These are phyloP conservation scores for Orthosia incerta DNA, from an alignment of 2,888 invertebrate species.

Conservation along the genomic window DNA sequence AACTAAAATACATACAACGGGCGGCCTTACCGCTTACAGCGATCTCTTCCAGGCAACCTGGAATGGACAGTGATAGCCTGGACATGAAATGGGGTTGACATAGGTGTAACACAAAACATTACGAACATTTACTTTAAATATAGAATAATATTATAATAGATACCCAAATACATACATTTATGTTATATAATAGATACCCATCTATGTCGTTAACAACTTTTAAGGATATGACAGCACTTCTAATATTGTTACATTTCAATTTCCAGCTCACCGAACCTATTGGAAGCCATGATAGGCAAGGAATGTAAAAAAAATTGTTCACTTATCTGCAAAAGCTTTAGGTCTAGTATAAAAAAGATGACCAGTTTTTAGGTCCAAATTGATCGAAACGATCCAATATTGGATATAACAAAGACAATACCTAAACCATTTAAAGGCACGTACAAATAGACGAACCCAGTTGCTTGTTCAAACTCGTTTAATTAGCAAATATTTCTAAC, in stretches of 20 bases:
- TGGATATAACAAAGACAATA: not conserved
- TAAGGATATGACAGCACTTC: not conserved
- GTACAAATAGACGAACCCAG: not conserved
- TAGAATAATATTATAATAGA: too few species aligned
- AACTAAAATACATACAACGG: too few species aligned
- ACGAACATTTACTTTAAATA: too few species aligned
- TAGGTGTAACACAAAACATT: too few species aligned
- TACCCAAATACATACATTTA: too few species aligned
- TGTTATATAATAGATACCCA: too few species aligned
- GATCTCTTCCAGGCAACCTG: too few species aligned
- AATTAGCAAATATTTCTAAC: not conserved
- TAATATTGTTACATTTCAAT: conserved; percentile 1
- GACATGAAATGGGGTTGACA: too few species aligned
- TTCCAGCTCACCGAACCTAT: not conserved
- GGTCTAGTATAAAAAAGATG: not conserved
- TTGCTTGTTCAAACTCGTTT: conserved; percentile 2
- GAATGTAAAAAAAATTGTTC: not conserved
- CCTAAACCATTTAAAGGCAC: not conserved
- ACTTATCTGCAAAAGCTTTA: not conserved
- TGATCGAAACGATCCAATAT: not conserved
- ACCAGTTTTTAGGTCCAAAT: not conserved
- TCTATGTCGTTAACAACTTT: not conserved
- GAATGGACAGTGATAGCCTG: too few species aligned
- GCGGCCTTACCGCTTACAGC: too few species aligned
- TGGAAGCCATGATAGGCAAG: too few species aligned